phyloP scores from a whole-genome alignment of 2,797 vertebrate genomes.

The Lithobates sylvaticus region DNA sequence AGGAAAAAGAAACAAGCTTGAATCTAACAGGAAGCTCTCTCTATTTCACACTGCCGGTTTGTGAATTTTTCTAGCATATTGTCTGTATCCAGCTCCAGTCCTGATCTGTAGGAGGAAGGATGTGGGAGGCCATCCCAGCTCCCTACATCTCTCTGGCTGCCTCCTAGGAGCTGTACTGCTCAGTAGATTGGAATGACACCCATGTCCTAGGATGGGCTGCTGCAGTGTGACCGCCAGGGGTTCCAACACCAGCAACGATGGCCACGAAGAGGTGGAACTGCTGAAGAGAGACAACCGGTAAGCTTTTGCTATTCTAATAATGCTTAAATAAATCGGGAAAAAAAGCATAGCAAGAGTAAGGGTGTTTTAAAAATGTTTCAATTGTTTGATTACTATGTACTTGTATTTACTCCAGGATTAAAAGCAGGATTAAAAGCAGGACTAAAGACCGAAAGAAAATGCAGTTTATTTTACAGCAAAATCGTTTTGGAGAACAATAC shows the following conservation, averaged over 20 bases:
- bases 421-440: too few species aligned
- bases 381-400: too few species aligned
- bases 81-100: constrained; percentile 41
- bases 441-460: too few species aligned
- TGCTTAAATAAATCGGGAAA: too few species aligned
- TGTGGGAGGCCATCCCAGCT: constrained; percentile 51
- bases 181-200: neutral
- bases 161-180: neutral
- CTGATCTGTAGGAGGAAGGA: constrained; percentile 52
- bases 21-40: constrained; percentile 63
- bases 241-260: constrained; percentile 78
- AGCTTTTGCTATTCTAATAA: constrained; percentile 44
- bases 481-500: too few species aligned
- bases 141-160: constrained; percentile 11
- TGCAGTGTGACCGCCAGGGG: constrained; percentile 82
- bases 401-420: too few species aligned
- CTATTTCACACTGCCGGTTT: constrained; percentile 56
- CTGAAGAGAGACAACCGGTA: constrained; percentile 80
- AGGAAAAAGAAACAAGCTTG: constrained; percentile 52
- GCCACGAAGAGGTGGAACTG: constrained; percentile 83
- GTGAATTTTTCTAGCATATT: constrained; percentile 37
- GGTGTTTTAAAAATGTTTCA: too few species aligned
- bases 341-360: too few species aligned
- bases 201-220: constrained; percentile 78
- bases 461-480: too few species aligned